Evolutionary conservation across 2,888 invertebrate genomes (phyloP), one percentile per base, ranked within the genome.

Genomic region (Toxonevra muliebris): DNA sequence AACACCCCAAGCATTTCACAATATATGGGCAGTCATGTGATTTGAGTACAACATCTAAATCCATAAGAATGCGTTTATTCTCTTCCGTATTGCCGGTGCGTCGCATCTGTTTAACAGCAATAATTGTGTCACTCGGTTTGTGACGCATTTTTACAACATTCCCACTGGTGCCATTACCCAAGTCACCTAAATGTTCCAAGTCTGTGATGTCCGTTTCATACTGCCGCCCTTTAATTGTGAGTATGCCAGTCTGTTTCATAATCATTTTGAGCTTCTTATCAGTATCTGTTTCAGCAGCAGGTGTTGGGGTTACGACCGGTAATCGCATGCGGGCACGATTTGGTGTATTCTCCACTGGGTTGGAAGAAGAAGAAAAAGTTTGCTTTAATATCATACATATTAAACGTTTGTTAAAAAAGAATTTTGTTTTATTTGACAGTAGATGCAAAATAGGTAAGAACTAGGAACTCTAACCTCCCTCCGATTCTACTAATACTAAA

Each of bases 51-150:
- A 99, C 98, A 85, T 98, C 97, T 73, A 99, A 88, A 86, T 99
- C 99, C 97, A 98, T 98, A 64, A 98, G 93, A 75, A 99, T 98
- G 73, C 99, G 90, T 85, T 98, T 98, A 75, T 96, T 98, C 86
- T 98, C 98, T 84, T 98, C 98, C 0, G 91, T 90, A 84, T 98
- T 98, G 17, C 97, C 96, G 1, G 98, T 97, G 58, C 98, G 90
- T 71, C 98, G 90, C 98, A 99, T 98, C 92, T 96, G 96, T 90
- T 98, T 98, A 3, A 98, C 98, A 75, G 98, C 98, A 79, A 98
- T 95, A 66, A 95, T 90, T 77, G 92, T 91, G 50, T 89, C 89
- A 70, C 96, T 96, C 1, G 93, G 92, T 83, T 89, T 91, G 84
- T 98, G 98, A 75, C 90, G 87, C 97, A 98, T 98, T 87, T 97